Conservation (phyloP, 2,888 invertebrate species). For the Rhabditoides inermis region DNA sequence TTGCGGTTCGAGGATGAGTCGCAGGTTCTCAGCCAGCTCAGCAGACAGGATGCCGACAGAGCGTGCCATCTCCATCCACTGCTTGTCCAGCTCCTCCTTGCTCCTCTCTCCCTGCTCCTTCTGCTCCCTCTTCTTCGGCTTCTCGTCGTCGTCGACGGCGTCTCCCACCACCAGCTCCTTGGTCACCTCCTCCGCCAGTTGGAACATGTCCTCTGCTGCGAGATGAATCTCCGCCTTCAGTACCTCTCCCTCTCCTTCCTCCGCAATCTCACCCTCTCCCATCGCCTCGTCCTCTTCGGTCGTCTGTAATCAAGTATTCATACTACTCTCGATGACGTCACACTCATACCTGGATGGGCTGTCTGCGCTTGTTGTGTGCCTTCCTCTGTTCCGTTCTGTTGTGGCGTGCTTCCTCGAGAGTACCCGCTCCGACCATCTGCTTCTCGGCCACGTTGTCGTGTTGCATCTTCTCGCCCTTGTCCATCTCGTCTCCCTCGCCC, state of each 20-base stretch:
- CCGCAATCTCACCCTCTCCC: conserved; percentile 18
- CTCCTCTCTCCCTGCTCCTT: conserved; percentile 1
- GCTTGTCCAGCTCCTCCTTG: conserved; percentile 16
- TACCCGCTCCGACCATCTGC: no score
- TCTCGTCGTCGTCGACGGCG: background rate
- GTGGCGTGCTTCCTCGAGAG: no score
- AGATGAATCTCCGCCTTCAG: conserved; percentile 19
- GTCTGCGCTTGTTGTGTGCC: no score
- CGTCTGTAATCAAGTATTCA: no score
- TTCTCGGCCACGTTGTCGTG: no score
- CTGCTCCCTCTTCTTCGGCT: background rate
- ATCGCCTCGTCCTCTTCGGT: conserved; percentile 27
- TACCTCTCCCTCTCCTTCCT: conserved; percentile 14
- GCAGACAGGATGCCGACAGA: conserved; percentile 62
- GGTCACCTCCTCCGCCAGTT: conserved; percentile 19
- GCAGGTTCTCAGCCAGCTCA: conserved; percentile 81
- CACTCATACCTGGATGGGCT: no score
- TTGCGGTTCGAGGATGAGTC: conserved; percentile 88
- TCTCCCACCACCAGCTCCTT: conserved; percentile 17
- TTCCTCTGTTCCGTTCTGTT: no score
- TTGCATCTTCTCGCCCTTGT: conserved; percentile 20
- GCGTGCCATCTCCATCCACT: conserved; percentile 38
- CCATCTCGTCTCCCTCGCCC: conserved; percentile 29
- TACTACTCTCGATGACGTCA: no score
- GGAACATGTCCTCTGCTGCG: conserved; percentile 20